Percentiles rank a stretch among this genome's conserved stretches.
These are phyloP conservation scores for Ianthella basta DNA, from an alignment of 37 sponge, comb jelly and placozoan genomes.

Conservation along the genomic window DNA sequence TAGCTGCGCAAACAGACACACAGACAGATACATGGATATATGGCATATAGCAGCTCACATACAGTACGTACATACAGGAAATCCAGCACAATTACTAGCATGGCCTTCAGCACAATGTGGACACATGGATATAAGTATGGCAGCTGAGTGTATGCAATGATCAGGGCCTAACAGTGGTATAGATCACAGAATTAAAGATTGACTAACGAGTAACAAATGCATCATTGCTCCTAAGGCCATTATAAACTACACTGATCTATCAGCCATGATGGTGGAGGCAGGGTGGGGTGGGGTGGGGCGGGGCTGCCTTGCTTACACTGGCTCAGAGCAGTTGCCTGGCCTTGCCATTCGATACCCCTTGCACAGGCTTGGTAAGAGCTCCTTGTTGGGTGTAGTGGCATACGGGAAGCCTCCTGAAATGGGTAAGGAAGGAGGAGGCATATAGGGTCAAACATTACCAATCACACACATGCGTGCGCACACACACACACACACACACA, in stretches of 20 bases:
- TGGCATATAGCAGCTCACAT: neutral
- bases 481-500: slow-evolving; percentile 32
- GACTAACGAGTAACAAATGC: no score
- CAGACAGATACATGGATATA: neutral
- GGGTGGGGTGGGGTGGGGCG: no score
- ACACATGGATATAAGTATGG: neutral
- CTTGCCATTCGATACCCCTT: slow-evolving; percentile 44
- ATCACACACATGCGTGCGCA: slow-evolving; percentile 3
- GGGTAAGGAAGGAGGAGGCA: neutral
- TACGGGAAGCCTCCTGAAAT: slow-evolving; percentile 70
- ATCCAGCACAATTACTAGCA: neutral
- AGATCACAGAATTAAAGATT: no score
- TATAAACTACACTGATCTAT: no score
- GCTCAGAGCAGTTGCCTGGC: slow-evolving; percentile 58
- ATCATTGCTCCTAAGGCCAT: no score
- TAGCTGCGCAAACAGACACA: neutral
- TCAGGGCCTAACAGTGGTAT: neutral
- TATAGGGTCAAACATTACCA: neutral
- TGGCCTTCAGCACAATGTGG: neutral
- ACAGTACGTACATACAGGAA: neutral
- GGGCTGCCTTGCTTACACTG: slow-evolving; percentile 44
- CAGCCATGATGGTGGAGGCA: no score
- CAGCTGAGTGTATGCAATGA: neutral
- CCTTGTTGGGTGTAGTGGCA: slow-evolving; percentile 46
- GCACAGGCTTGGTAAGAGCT: slow-evolving; percentile 23